Evolutionary conservation across 2,888 invertebrate species (phyloP).

Genomic region (Metopia argyrocephala): DNA sequence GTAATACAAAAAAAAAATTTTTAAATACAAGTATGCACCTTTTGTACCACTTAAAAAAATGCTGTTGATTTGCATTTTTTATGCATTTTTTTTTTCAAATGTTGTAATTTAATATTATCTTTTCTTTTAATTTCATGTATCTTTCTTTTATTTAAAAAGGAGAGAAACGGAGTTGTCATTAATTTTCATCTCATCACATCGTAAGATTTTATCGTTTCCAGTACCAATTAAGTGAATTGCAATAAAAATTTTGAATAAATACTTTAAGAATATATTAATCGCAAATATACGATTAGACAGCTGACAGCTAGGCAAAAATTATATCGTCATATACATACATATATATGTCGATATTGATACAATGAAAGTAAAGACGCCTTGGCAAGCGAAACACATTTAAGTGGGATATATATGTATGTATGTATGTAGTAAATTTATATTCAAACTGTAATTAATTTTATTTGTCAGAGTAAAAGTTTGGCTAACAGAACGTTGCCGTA

Average conservation of each 20-base stretch:
- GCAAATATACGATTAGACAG: neutral
- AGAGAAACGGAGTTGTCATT: too few species aligned
- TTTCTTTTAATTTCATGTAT: conserved; percentile 37
- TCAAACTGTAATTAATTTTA: too few species aligned
- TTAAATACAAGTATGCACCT: too few species aligned
- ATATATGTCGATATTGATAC: too few species aligned
- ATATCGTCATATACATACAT: too few species aligned
- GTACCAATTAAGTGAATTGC: neutral
- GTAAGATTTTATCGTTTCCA: neutral
- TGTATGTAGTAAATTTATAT: too few species aligned
- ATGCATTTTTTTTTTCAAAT: conserved; percentile 14
- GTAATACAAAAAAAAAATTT: conserved; percentile 4
- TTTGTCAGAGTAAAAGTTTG: too few species aligned
- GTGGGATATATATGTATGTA: too few species aligned
- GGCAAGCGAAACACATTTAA: too few species aligned
- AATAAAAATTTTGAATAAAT: conserved; percentile 5
- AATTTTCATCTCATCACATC: neutral
- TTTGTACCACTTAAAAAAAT: conserved; percentile 30
- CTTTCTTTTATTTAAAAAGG: conserved; percentile 32
- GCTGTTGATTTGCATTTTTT: neutral
- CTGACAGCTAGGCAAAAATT: too few species aligned
- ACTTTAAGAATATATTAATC: conserved; percentile 20
- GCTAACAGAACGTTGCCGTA: too few species aligned
- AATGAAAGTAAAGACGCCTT: too few species aligned
- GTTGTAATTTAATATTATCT: conserved; percentile 40